phyloP scores from a whole-genome alignment of 2,888 invertebrate genomes.

The Mesorhabditis spiculigera region DNA sequence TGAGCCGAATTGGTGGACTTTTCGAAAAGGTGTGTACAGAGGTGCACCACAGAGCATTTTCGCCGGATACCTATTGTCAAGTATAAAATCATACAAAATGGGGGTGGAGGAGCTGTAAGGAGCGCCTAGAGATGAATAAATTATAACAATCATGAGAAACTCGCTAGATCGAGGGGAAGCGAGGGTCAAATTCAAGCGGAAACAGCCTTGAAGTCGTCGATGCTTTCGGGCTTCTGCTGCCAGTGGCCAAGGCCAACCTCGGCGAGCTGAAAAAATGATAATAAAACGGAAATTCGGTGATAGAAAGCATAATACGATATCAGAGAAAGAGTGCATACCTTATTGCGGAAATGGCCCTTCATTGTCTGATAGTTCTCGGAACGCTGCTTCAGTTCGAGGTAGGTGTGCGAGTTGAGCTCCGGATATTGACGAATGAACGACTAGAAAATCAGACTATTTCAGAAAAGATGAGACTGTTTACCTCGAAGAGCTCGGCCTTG shows the following conservation, averaged over 20 bases:
- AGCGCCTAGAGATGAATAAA: too few species aligned
- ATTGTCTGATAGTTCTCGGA: not conserved
- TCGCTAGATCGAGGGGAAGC: too few species aligned
- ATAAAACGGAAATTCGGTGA: too few species aligned
- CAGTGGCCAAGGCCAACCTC: slow-evolving; percentile 27
- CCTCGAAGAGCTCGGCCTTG: slow-evolving; percentile 2
- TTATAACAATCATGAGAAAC: too few species aligned
- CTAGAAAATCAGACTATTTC: not conserved
- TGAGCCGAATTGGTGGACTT: too few species aligned
- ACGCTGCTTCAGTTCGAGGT: not conserved
- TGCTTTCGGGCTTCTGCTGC: slow-evolving; percentile 26
- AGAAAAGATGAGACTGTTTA: not conserved
- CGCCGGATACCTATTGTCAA: too few species aligned
- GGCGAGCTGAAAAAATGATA: slow-evolving; percentile 18
- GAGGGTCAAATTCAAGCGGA: not conserved
- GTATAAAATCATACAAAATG: too few species aligned
- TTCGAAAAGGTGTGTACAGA: too few species aligned
- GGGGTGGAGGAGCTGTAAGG: too few species aligned
- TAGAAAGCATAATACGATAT: too few species aligned
- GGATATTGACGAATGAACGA: not conserved
- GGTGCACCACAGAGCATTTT: too few species aligned
- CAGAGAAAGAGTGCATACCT: not conserved
- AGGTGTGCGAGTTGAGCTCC: not conserved
- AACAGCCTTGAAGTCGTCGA: slow-evolving; percentile 23
- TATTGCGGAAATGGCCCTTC: not conserved